Conservation (phyloP, 2,888 invertebrate species). For the Elaeidobius kamerunicus region DNA sequence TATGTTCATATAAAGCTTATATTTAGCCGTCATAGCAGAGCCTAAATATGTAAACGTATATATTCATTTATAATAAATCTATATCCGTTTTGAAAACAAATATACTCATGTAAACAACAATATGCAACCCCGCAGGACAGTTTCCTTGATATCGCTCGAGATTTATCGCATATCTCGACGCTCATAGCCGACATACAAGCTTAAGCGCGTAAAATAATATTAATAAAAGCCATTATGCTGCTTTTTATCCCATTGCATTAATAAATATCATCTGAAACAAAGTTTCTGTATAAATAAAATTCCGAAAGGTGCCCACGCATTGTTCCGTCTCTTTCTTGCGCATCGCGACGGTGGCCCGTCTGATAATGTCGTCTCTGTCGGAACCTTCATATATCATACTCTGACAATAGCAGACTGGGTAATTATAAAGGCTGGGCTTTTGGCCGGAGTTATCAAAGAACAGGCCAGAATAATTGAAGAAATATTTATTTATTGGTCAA, state of each 20-base stretch:
- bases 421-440: conserved; percentile 45
- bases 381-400: conserved; percentile 42
- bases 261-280: conserved; percentile 43
- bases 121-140: no score
- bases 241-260: conserved; percentile 38
- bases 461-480: conserved; percentile 14
- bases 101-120: no score
- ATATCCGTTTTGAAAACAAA: no score
- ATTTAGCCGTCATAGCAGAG: no score
- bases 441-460: neutral
- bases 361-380: conserved; percentile 32
- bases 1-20: no score
- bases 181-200: neutral
- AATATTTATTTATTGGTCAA: no score
- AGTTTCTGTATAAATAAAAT: conserved; percentile 47
- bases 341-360: neutral
- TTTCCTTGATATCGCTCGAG: neutral
- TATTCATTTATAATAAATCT: no score
- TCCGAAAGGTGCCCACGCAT: conserved; percentile 41
- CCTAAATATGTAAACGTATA: no score
- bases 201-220: conserved; percentile 24
- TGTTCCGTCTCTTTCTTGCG: conserved; percentile 9
- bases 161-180: conserved; percentile 12
- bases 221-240: conserved; percentile 36
- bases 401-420: conserved; percentile 47